These are phyloP conservation scores for Ochropacha duplaris DNA, from an alignment of 2,888 invertebrate species.

Conservation along the genomic window DNA sequence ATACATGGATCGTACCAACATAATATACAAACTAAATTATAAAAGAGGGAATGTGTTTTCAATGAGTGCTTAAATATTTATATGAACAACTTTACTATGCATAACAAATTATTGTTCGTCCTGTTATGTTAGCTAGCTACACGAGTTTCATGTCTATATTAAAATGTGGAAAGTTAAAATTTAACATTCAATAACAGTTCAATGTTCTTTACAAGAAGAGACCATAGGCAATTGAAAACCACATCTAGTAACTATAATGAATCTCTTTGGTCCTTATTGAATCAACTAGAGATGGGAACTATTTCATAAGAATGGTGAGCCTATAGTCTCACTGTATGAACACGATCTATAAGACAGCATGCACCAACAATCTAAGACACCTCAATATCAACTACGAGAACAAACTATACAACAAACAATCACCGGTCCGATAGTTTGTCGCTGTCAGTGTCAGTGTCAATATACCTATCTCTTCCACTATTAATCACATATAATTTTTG, in stretches of 20 bases:
- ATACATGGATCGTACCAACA: slow-evolving; percentile 37
- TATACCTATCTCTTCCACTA: slow-evolving; percentile 56
- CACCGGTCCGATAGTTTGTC: slow-evolving; percentile 75
- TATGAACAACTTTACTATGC: slow-evolving; percentile 5
- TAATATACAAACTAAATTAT: slow-evolving; percentile 62
- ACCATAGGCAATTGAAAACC: slow-evolving; percentile 31
- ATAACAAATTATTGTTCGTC: slow-evolving; percentile 28
- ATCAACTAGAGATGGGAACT: slow-evolving; percentile 31
- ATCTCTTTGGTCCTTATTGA: slow-evolving; percentile 60
- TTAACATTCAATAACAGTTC: slow-evolving; percentile 71
- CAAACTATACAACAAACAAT: slow-evolving; percentile 70
- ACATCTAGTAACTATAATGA: slow-evolving; percentile 32
- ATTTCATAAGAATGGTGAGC: slow-evolving; percentile 22
- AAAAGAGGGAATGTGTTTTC: slow-evolving; percentile 64
- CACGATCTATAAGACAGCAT: slow-evolving; percentile 57
- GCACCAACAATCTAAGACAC: slow-evolving; percentile 79
- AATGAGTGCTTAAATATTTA: slow-evolving; percentile 25
- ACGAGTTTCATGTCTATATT: slow-evolving; percentile 31
- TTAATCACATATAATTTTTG: slow-evolving; percentile 77
- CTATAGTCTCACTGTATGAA: slow-evolving; percentile 43
- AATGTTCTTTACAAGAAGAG: slow-evolving; percentile 46
- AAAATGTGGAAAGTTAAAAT: slow-evolving; percentile 68
- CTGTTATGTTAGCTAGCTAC: slow-evolving; percentile 28
- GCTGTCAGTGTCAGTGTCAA: slow-evolving; percentile 54
- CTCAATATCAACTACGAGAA: slow-evolving; percentile 71